Evolutionary conservation across 2,797 vertebrate species (phyloP).

Genomic region (Crypturellus tataupa): DNA sequence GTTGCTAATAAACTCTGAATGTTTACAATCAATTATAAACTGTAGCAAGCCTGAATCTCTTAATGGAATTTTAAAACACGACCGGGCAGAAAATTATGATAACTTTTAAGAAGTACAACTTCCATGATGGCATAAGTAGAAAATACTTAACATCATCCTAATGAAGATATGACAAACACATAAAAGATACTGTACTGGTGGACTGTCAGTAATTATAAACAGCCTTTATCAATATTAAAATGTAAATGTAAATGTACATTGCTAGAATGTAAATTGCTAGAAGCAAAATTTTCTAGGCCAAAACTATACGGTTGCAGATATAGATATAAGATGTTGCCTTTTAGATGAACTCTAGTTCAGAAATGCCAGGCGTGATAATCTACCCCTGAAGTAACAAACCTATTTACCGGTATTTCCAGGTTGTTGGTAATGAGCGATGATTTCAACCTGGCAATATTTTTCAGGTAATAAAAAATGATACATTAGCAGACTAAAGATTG

Average conservation of each 20-base stretch:
- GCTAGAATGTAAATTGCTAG: neutral
- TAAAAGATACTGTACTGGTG: neutral
- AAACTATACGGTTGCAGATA: neutral
- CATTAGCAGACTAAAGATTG: neutral
- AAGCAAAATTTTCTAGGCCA: neutral
- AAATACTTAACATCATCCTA: neutral
- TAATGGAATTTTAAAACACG: neutral
- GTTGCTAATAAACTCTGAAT: neutral
- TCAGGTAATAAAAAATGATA: neutral
- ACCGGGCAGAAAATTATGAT: neutral
- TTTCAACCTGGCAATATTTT: slow-evolving; percentile 11
- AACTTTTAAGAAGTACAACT: neutral
- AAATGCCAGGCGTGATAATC: slow-evolving; percentile 32
- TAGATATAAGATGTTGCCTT: neutral
- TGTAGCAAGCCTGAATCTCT: neutral
- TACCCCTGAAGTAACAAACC: slow-evolving; percentile 14
- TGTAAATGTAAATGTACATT: no score
- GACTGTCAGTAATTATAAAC: neutral
- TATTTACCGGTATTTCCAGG: slow-evolving; percentile 30
- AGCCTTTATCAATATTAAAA: neutral
- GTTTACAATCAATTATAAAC: neutral
- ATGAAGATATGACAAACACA: neutral
- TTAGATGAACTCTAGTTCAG: neutral
- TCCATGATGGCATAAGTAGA: neutral
- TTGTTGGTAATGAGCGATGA: neutral